Evolutionary conservation across 2,797 vertebrate species (phyloP).

Genomic region (Danio tinwini): DNA sequence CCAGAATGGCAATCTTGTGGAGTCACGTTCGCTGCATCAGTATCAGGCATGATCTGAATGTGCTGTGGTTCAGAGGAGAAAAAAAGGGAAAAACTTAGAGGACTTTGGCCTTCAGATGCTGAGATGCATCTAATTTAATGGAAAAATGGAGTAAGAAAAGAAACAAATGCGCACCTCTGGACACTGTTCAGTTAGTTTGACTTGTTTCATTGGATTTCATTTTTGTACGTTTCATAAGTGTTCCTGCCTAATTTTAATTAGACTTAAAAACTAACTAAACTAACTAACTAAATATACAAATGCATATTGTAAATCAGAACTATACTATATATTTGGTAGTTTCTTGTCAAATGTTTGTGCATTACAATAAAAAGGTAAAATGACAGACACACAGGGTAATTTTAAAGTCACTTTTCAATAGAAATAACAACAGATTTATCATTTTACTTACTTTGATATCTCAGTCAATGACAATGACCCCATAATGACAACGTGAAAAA

Average conservation of each 20-base stretch:
- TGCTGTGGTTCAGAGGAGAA: conserved; percentile 17
- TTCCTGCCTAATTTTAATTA: not conserved
- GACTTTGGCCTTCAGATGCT: conserved; percentile 1
- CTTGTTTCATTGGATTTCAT: conserved; percentile 42
- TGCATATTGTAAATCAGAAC: not conserved
- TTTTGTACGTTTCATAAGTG: conserved; percentile 21
- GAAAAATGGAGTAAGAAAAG: conserved; percentile 38
- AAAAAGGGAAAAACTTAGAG: conserved; percentile 48
- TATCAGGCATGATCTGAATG: conserved; percentile 42
- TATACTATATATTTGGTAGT: too few species aligned
- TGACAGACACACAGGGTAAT: too few species aligned
- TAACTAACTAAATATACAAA: too few species aligned
- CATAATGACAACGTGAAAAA: too few species aligned
- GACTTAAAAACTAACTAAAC: too few species aligned
- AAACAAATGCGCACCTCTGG: conserved; percentile 63
- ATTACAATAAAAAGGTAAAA: too few species aligned
- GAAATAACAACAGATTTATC: too few species aligned
- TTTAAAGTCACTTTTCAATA: too few species aligned
- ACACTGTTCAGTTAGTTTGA: conserved; percentile 61
- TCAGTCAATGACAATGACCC: too few species aligned
- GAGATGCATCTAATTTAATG: conserved; percentile 7
- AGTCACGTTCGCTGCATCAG: conserved; percentile 32
- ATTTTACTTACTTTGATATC: too few species aligned
- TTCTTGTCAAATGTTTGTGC: not conserved
- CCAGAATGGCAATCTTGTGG: conserved; percentile 37